These are phyloP conservation scores for Sinodicranocentrus sp. DNA, from an alignment of 2,888 invertebrate species.

Conservation along the genomic window DNA sequence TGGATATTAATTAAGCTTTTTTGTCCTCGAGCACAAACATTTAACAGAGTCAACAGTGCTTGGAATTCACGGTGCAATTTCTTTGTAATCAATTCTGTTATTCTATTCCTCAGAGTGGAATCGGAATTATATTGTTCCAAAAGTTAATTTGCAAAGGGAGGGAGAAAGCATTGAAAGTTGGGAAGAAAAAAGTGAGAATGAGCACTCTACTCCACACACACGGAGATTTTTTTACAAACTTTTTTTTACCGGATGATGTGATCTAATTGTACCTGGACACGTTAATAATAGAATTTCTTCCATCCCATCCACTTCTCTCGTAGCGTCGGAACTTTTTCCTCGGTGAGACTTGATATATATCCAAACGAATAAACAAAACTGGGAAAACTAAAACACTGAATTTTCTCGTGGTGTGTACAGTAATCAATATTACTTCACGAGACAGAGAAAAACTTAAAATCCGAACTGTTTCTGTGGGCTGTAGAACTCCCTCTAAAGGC, in stretches of 20 bases:
- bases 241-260: conserved; percentile 40
- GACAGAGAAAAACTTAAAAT: neutral
- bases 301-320: conserved; percentile 24
- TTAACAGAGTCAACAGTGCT: neutral
- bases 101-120: conserved; percentile 15
- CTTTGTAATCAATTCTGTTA: conserved; percentile 27
- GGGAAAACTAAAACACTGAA: neutral
- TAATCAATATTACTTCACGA: conserved; percentile 26
- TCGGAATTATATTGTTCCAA: conserved; percentile 17
- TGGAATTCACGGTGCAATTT: neutral
- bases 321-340: neutral
- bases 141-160: conserved; percentile 14
- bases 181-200: neutral
- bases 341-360: neutral
- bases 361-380: neutral
- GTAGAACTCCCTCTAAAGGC: conserved; percentile 6
- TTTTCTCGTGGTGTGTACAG: neutral
- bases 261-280: conserved; percentile 63
- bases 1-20: conserved; percentile 56
- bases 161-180: conserved; percentile 4
- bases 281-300: conserved; percentile 28
- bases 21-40: conserved; percentile 1
- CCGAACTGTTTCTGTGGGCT: neutral
- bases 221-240: conserved; percentile 3
- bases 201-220: neutral